Evolutionary conservation across 2,797 vertebrate genomes (phyloP).

Genomic region (Coreius guichenoti): DNA sequence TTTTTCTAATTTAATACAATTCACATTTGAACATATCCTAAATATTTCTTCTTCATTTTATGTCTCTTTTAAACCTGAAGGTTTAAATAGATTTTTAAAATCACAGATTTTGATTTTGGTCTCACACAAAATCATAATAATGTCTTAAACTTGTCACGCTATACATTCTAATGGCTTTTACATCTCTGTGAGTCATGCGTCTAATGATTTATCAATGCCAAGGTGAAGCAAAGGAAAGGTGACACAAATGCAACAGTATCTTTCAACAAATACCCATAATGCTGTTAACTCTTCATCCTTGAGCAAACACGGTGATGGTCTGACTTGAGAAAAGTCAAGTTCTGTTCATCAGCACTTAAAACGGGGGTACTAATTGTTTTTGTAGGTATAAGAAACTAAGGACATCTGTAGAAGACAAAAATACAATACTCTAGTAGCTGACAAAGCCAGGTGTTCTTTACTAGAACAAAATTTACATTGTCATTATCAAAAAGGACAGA

Average conservation of each 20-base stretch:
- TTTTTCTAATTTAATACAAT: not conserved
- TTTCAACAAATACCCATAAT: not conserved
- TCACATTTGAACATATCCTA: not conserved
- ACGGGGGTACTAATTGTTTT: not conserved
- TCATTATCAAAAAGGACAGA: not conserved
- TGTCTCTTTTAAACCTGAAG: not conserved
- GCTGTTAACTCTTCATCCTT: conserved; percentile 14
- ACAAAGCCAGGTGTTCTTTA: conserved; percentile 6
- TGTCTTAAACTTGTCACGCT: not conserved
- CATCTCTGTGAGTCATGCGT: not conserved
- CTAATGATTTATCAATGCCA: conserved; percentile 21
- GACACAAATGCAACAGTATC: not conserved
- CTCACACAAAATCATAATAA: not conserved
- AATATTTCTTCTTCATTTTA: not conserved
- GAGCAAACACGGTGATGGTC: conserved; percentile 25
- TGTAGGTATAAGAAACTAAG: not conserved
- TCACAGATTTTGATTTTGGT: not conserved
- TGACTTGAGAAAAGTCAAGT: not conserved
- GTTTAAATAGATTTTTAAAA: not conserved
- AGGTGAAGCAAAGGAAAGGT: not conserved
- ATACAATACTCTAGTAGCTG: not conserved
- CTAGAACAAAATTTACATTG: not conserved
- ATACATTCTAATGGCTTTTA: not conserved
- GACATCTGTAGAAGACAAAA: not conserved
- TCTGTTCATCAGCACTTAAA: not conserved